phyloP scores from a whole-genome alignment of 2,113 vertebrate species.

The Nasalis larvatus region DNA sequence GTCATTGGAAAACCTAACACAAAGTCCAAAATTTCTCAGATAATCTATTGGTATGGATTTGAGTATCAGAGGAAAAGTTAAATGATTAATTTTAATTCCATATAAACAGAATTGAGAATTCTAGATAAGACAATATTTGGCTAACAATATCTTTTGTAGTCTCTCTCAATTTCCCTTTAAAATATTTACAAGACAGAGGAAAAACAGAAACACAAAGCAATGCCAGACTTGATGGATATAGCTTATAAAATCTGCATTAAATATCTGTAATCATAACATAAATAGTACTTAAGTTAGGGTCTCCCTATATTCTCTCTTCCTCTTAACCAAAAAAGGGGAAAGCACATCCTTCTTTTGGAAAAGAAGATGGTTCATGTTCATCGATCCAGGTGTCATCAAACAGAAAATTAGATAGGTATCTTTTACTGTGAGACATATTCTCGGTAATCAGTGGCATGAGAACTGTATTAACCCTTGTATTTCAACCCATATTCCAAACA shows the following conservation, averaged over 20 bases:
- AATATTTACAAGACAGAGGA: neutral
- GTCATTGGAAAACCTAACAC: neutral
- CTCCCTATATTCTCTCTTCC: neutral
- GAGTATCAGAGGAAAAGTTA: neutral
- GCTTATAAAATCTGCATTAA: neutral
- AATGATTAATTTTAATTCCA: neutral
- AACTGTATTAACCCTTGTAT: neutral
- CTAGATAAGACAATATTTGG: neutral
- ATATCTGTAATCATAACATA: neutral
- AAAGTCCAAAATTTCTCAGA: neutral
- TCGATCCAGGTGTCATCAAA: neutral
- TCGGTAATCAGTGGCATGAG: neutral
- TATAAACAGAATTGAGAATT: neutral
- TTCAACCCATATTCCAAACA: neutral
- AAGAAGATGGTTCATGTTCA: neutral
- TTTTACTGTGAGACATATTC: neutral
- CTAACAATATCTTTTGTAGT: neutral
- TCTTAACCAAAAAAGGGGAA: neutral
- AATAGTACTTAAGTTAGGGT: neutral
- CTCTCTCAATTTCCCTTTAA: neutral
- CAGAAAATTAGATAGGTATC: neutral
- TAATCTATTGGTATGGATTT: neutral
- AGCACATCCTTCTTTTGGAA: neutral
- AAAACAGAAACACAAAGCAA: neutral
- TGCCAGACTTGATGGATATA: neutral